A percentile compares a stretch with the other conserved stretches of the same genome.
Conservation (phyloP, 2,797 vertebrate genomes). For the Rhabdophis nuchalis region DNA sequence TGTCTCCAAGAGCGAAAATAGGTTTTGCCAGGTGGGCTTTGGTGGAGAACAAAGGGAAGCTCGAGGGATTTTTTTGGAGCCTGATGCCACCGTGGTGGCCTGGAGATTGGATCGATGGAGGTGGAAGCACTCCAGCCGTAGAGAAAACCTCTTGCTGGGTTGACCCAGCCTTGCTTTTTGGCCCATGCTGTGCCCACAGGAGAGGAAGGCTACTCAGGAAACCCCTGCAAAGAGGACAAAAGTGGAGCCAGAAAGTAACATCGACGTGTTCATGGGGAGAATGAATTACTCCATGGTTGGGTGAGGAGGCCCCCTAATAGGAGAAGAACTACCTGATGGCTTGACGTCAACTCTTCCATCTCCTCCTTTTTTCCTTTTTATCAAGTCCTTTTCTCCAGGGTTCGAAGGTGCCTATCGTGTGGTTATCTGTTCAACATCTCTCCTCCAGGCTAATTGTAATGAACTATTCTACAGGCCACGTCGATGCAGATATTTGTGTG, state of each 20-base stretch:
- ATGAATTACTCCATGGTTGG: slow-evolving; percentile 13
- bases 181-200: slow-evolving; percentile 21
- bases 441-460: background rate
- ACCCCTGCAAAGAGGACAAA: background rate
- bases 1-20: background rate
- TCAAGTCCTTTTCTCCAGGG: background rate
- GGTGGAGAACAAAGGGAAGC: background rate
- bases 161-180: background rate
- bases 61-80: background rate
- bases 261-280: slow-evolving; percentile 16
- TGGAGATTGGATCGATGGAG: slow-evolving; percentile 12
- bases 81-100: slow-evolving; percentile 1
- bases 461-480: background rate
- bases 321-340: background rate
- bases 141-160: background rate
- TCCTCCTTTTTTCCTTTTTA: background rate
- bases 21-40: background rate
- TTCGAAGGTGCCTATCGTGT: background rate
- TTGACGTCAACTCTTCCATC: background rate
- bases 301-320: slow-evolving; percentile 29
- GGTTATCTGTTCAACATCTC: background rate
- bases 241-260: slow-evolving; percentile 14
- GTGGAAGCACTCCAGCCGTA: background rate
- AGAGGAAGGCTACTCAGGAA: background rate
- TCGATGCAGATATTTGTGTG: background rate